Percentiles rank a stretch among this genome's conserved stretches.
Evolutionary conservation across 2,113 vertebrate species (phyloP).

Genomic region (Amblyornis subalaris): DNA sequence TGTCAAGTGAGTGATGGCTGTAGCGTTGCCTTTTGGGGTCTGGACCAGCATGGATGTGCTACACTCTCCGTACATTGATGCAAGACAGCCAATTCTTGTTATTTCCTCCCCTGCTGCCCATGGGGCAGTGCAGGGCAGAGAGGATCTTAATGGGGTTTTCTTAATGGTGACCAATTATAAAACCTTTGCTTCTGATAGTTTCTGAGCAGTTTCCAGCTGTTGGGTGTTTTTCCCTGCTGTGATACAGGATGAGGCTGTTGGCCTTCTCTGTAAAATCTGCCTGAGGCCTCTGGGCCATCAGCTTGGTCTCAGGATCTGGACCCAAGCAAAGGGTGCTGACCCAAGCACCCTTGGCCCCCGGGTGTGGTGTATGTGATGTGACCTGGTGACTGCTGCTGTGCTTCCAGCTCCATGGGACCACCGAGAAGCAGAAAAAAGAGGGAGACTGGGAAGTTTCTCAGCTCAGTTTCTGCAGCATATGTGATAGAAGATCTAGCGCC

Average conservation of each 20-base stretch:
- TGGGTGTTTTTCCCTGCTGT: neutral
- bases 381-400: neutral
- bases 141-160: neutral
- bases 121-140: neutral
- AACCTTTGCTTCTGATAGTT: neutral
- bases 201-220: neutral
- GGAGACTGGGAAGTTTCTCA: neutral
- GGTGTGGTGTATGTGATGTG: neutral
- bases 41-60: neutral
- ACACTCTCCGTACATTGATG: neutral
- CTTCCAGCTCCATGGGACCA: neutral
- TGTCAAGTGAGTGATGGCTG: slow-evolving; percentile 49
- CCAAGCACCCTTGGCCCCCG: neutral
- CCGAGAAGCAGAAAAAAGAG: neutral
- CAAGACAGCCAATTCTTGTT: neutral
- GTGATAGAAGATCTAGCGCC: neutral
- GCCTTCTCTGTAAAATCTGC: neutral
- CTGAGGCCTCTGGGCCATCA: neutral
- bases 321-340: neutral
- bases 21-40: neutral
- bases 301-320: neutral
- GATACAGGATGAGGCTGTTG: neutral
- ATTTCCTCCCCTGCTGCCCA: neutral
- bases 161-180: neutral
- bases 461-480: accelerated